A percentile compares a stretch with the other conserved stretches of the same genome.
Conservation (phyloP, 2,797 vertebrate species). For the Sebastes iracundus region DNA sequence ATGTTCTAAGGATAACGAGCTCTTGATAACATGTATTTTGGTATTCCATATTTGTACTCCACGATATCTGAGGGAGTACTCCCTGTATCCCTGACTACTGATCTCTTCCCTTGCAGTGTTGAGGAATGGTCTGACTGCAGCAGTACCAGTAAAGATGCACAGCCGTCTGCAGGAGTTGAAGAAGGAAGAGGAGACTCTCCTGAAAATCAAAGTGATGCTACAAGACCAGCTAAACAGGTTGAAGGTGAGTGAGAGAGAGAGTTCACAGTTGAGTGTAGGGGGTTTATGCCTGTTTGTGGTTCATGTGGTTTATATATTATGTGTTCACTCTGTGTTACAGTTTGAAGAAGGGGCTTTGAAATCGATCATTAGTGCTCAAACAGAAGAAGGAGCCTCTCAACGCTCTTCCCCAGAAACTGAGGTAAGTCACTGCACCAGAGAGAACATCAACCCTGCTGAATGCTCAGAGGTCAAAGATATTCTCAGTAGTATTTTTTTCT, state of each 20-base stretch:
- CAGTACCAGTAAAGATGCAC: conserved; percentile 78
- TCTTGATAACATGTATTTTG: no score
- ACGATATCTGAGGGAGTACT: no score
- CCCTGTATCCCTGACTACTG: not conserved
- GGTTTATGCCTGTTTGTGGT: not conserved
- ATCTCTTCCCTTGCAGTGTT: conserved; percentile 25
- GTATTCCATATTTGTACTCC: no score
- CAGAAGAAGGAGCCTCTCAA: conserved; percentile 72
- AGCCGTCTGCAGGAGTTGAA: conserved; percentile 88
- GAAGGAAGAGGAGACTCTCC: conserved; percentile 89
- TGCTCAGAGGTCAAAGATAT: not conserved
- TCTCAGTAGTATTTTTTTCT: not conserved
- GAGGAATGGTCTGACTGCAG: conserved; percentile 77
- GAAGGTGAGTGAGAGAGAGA: conserved; percentile 71
- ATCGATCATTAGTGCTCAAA: conserved; percentile 84
- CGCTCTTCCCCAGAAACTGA: conserved; percentile 63
- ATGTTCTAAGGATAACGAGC: no score
- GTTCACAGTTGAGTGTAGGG: not conserved
- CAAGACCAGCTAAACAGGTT: conserved; percentile 88
- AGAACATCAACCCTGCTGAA: not conserved
- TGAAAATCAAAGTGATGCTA: conserved; percentile 87
- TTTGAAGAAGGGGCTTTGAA: conserved; percentile 87
- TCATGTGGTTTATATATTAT: not conserved
- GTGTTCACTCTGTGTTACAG: conserved; percentile 61
- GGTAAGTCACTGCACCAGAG: conserved; percentile 25